Conservation (phyloP, 2,113 vertebrate genomes). For the Etheostoma cragini region DNA sequence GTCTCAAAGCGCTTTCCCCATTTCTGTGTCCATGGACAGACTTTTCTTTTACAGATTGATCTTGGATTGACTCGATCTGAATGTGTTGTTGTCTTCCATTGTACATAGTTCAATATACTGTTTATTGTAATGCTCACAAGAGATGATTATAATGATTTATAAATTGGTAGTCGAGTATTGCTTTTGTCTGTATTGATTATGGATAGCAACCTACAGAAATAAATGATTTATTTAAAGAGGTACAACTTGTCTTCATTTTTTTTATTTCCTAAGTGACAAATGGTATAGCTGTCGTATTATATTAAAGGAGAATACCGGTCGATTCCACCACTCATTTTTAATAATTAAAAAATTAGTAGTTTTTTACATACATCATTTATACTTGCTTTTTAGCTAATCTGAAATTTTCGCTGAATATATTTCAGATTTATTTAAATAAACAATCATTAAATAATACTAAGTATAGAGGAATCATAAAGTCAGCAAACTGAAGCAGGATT, state of each 20-base stretch:
- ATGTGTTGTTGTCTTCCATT: slow-evolving; percentile 92
- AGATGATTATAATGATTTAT: slow-evolving; percentile 81
- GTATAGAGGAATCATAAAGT: background rate
- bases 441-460: background rate
- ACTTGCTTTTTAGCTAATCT: background rate
- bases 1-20: slow-evolving; percentile 86
- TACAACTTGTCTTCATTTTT: slow-evolving; percentile 34
- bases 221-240: slow-evolving; percentile 94
- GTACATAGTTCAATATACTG: slow-evolving; percentile 88
- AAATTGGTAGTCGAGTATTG: slow-evolving; percentile 87
- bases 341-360: background rate
- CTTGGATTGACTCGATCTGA: slow-evolving; percentile 87
- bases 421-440: background rate
- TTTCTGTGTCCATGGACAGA: slow-evolving; percentile 77
- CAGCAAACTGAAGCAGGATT: too few species aligned
- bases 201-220: slow-evolving; percentile 94
- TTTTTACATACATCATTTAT: background rate
- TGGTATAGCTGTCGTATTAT: background rate
- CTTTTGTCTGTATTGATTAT: slow-evolving; percentile 94
- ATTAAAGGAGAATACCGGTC: background rate
- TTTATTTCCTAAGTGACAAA: background rate
- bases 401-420: background rate
- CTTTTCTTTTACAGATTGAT: slow-evolving; percentile 84
- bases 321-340: too few species aligned
- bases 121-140: slow-evolving; percentile 87